Conservation (phyloP, 30 jellyfish, hydroid and myxozoan species). For the Cassiopea xamachana region DNA sequence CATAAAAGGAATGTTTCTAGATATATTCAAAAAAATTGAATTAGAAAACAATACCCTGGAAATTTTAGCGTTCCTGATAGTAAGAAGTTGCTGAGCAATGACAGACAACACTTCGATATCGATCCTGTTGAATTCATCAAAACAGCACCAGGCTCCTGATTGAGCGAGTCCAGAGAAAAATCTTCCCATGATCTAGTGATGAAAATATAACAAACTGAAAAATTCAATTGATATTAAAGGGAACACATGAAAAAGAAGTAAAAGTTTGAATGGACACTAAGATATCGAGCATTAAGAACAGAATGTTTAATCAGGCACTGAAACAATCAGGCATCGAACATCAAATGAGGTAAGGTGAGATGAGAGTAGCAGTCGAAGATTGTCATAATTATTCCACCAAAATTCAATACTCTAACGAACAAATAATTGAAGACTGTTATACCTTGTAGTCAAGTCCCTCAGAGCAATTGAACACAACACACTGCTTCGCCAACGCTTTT, state of each 20-base stretch:
- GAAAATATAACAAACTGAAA: background rate
- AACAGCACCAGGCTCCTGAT: slow-evolving; percentile 99
- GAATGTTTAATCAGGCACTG: background rate
- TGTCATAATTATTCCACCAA: too few species aligned
- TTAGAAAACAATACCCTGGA: slow-evolving; percentile 65
- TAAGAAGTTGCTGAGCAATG: slow-evolving; percentile 97
- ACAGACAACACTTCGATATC: slow-evolving; percentile 98
- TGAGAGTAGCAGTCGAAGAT: too few species aligned
- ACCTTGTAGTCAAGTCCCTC: slow-evolving; percentile 99
- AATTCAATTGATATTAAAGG: background rate
- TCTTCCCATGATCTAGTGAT: slow-evolving; percentile 91
- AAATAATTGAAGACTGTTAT: background rate
- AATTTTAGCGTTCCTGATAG: slow-evolving; percentile 94
- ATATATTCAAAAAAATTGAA: too few species aligned
- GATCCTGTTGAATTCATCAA: slow-evolving; percentile 98
- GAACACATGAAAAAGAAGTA: background rate
- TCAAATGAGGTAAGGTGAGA: too few species aligned
- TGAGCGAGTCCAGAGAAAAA: slow-evolving; percentile 97
- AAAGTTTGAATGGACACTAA: too few species aligned
- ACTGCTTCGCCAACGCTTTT: slow-evolving; percentile 96
- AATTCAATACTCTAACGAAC: too few species aligned
- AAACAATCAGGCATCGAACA: too few species aligned
- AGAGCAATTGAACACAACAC: slow-evolving; percentile 98
- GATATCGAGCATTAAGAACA: background rate
- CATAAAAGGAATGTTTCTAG: too few species aligned